Evolutionary conservation across 2,888 invertebrate species (phyloP).

Genomic region (Xiphydria camelus): DNA sequence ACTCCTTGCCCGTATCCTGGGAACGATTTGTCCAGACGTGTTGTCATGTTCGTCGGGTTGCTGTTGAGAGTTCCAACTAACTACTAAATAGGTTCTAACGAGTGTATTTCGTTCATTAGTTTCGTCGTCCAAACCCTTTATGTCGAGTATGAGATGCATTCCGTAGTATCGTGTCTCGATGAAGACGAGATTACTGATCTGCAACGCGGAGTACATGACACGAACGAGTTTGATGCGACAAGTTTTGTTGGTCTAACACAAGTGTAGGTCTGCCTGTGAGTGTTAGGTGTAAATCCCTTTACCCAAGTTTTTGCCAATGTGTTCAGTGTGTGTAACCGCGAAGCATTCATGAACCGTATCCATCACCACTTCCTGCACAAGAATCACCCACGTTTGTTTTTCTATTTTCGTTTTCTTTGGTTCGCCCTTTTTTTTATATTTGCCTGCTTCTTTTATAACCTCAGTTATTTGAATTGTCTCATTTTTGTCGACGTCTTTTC

Average conservation of each 20-base stretch:
- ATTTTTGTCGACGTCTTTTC: conserved; percentile 24
- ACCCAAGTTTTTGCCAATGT: conserved; percentile 38
- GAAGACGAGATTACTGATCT: no score
- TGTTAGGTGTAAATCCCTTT: conserved; percentile 50
- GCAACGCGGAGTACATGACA: conserved; percentile 28
- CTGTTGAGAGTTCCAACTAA: conserved; percentile 27
- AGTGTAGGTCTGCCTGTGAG: conserved; percentile 54
- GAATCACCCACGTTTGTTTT: no score
- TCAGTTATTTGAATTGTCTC: no score
- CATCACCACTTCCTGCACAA: no score
- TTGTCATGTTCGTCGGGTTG: conserved; percentile 34
- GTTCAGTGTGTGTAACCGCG: no score
- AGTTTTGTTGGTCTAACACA: conserved; percentile 46
- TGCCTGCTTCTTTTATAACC: neutral
- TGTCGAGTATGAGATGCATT: no score
- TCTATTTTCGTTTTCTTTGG: conserved; percentile 12
- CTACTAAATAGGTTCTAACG: conserved; percentile 28
- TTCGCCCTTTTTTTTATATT: conserved; percentile 6
- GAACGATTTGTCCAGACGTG: conserved; percentile 40
- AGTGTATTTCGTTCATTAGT: conserved; percentile 18
- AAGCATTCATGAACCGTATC: no score
- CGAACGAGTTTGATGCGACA: conserved; percentile 31
- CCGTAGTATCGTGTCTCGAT: no score
- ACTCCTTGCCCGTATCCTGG: conserved; percentile 33
- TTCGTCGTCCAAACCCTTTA: conserved; percentile 15